Base-by-base conservation (phyloP, 1,140 invertebrate genomes). In the Zaprionus lachaisei region DNA sequence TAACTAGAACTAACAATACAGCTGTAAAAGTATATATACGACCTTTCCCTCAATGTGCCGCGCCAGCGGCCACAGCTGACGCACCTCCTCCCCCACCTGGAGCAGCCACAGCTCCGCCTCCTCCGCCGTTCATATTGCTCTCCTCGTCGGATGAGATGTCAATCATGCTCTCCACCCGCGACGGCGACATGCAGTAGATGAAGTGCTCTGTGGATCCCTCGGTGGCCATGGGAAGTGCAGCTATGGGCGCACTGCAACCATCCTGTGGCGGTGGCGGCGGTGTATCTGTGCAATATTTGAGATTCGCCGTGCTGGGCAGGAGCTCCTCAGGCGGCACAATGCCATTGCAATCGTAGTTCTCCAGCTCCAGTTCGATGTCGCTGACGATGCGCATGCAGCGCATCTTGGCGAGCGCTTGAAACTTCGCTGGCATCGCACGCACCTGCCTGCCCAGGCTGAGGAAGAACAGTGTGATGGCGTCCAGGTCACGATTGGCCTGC, bases 71-170 rank as follows among this genome's bases (percentile, higher is more conserved):
- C 4, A 65, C 20, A 15, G 26, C 26, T 5, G 20, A 20, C 4
- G 20, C 41, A 5, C 37, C 31, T 11, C 68, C 61, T 54, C 67
- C 72, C 12, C 14, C 26, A 0, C 28, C 63, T 5, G 44, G 22
- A 5, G 62, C 15, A 2, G 4, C 37, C 24, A 56, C 37, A 47
- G 69, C 49, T 56, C 37, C 64, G 14, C 17, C 20, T 14, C 63
- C 5, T 9, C 67, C 72, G 15, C 87, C 82, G 38, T 92, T 91
- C 62, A 83, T 78, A 37, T 82, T 87, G 57, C 77, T 82, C 34
- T 92, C 92, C 58, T 92, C 92, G 24, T 92, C 92, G 0, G 92
- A 92, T 9, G 92, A 92, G 26, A 92, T 87, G 66, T 92, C 92
- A 24, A 92, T 92, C 92, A 92, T 92, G 56, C 92, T 91, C 63